A percentile compares a stretch with the other conserved stretches of the same genome.
Evolutionary conservation across 2,113 vertebrate genomes (phyloP).

Genomic region (Polypterus senegalus): DNA sequence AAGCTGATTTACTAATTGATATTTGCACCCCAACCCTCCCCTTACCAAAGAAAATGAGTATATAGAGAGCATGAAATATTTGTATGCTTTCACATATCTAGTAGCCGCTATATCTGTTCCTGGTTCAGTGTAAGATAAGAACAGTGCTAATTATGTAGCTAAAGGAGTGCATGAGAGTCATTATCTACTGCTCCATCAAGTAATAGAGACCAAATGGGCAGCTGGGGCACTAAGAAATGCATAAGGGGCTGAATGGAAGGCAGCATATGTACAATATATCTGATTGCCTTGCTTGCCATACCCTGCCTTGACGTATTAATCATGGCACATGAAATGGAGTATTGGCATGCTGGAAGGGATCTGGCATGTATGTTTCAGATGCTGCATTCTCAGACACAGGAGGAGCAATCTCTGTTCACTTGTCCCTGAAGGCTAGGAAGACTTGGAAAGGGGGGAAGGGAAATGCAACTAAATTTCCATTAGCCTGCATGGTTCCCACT

Average conservation of each 20-base stretch:
- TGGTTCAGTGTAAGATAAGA: slow-evolving; percentile 65
- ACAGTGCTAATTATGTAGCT: slow-evolving; percentile 67
- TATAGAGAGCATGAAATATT: too few relatives aligned
- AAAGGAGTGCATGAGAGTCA: slow-evolving; percentile 68
- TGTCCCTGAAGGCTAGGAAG: neutral
- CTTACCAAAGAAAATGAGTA: too few relatives aligned
- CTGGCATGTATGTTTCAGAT: slow-evolving; percentile 11
- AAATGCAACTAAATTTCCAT: neutral
- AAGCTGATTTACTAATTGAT: too few relatives aligned
- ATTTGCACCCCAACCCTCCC: too few relatives aligned
- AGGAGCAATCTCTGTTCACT: neutral
- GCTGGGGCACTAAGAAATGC: slow-evolving; percentile 43
- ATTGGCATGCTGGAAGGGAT: slow-evolving; percentile 5
- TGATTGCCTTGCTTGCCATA: slow-evolving; percentile 14
- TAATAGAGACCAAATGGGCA: slow-evolving; percentile 66
- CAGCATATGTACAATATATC: slow-evolving; percentile 19
- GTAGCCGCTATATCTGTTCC: slow-evolving; percentile 40
- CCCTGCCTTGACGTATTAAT: slow-evolving; percentile 24
- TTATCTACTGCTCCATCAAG: slow-evolving; percentile 67
- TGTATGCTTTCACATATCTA: neutral
- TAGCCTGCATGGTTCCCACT: slow-evolving; percentile 43
- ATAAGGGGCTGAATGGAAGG: slow-evolving; percentile 18
- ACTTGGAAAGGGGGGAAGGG: neutral
- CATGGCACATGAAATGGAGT: slow-evolving; percentile 13
- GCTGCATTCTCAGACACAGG: slow-evolving; percentile 1